A percentile compares a stretch with the other conserved stretches of the same genome.
Evolutionary conservation across 2,113 vertebrate species (phyloP).

Genomic region (Typhlomys cinereus): DNA sequence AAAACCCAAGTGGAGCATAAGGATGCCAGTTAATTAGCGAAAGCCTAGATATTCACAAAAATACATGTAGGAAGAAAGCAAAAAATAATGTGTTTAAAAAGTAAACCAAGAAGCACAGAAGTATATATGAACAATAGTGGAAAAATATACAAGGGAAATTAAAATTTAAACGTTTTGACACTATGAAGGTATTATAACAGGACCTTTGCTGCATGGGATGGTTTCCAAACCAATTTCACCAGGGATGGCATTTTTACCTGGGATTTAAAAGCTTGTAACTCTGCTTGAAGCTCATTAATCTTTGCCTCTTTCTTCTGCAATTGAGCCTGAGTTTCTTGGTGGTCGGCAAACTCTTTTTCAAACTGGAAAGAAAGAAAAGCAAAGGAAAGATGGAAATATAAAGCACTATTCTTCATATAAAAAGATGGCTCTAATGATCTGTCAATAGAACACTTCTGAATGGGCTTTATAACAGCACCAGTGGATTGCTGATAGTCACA

Average conservation of each 20-base stretch:
- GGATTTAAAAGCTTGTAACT: conserved; percentile 92
- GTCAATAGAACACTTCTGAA: conserved; percentile 42
- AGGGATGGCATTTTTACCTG: conserved; percentile 88
- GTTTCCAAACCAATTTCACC: conserved; percentile 51
- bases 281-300: conserved; percentile 91
- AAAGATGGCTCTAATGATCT: conserved; percentile 57
- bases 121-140: conserved; percentile 59
- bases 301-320: conserved; percentile 92
- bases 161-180: conserved; percentile 30
- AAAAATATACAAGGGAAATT: conserved; percentile 40
- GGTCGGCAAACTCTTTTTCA: conserved; percentile 94
- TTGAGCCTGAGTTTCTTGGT: conserved; percentile 93
- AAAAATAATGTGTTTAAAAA: conserved; percentile 43
- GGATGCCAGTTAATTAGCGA: conserved; percentile 78
- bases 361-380: conserved; percentile 84
- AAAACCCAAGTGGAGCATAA: conserved; percentile 80
- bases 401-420: conserved; percentile 41
- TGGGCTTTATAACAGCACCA: conserved; percentile 32
- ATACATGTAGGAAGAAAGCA: conserved; percentile 59
- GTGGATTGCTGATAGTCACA: conserved; percentile 24
- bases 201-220: conserved; percentile 6
- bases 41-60: conserved; percentile 63
- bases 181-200: conserved; percentile 18
- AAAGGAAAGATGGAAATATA: conserved; percentile 41
- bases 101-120: conserved; percentile 52